Evolutionary conservation across 2,888 invertebrate species (phyloP), one percentile per base, ranked within the genome.

Genomic region (Nomada flava): DNA sequence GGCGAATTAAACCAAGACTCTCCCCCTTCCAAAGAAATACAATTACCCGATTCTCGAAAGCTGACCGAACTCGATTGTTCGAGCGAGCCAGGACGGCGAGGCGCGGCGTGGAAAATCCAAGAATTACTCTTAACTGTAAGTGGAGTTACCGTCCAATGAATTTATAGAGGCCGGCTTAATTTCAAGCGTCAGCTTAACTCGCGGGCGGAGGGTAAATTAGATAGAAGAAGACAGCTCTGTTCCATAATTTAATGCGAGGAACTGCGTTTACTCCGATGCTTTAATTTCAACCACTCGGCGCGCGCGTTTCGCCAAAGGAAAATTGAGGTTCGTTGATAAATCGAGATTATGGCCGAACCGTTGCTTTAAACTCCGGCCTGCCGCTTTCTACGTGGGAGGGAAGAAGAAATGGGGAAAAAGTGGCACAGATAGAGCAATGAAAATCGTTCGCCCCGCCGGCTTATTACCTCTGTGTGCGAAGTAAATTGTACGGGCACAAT

Each of bases 181-280:
- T 81, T 74, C 77, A 55, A 62, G 77, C 77, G 73, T 82, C 82
- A 74, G 82, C 83, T 83, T 74, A 74, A 82, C 73, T 81, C 70
- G 53, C 73, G 13, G 57, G 77, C 73, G 50, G 50, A 60, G 59
- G 50, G 70, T 63, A 71, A 83, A 82, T 82, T 81, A 70, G 82
- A 82, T 77, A 67, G 82, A 77, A 77, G 70, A 57, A 77, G 82
- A 77, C 77, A 81, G 77, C 36, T 57, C 83, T 60, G 57, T 76
- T 82, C 73, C 70, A 83, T 82, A 77, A 82, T 83, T 82, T 82
- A 82, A 83, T 77, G 77, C 82, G 70, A 70, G 65, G 67, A 77
- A 70, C 73, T 70, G 57, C 80, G 81, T 81, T 83, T 81, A 82
- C 77, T 63, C 73, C 42, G 73, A 77, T 67, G 82, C 77, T 81